Evolutionary conservation across 2,797 vertebrate species (phyloP), one percentile per base, ranked within the genome.

Genomic region (Cossypha polioptera): DNA sequence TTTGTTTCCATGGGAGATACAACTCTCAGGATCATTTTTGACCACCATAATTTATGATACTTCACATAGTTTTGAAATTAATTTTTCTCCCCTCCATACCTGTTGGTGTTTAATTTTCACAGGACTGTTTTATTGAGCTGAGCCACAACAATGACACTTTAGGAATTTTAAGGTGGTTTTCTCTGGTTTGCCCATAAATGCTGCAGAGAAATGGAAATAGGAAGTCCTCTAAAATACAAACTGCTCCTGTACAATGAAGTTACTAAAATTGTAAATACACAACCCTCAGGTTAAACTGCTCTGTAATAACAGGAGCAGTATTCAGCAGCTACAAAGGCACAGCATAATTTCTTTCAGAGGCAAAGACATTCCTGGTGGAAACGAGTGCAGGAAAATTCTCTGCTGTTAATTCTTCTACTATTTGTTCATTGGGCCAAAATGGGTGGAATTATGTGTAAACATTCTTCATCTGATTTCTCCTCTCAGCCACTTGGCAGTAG

Each of bases 201-300:
- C n/a, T 48, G 78, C 24, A 35, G 45, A 72, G 24, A 87, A 85
- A 89, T 58, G 65, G 50, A 80, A 96, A 79, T 53, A 36, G 42
- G 47, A 77, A 91, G 54, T 62, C 43, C 36, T 92, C 51, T 93
- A 95, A 92, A 91, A 93, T 50, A 69, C 13, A 80, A 75, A 90
- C 51, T 51, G 55, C 51, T 86, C 29, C 73, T 57, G 36, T 50
- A 71, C 63, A 96, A 88, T 59, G 76, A 90, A 91, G 78, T 90
- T 94, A 91, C 91, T 95, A 94, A 94, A 94, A 96, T 35, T 68
- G 87, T 25, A 63, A 62, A 45, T 91, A 31, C 78, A 85, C 68
- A 86, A 54, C 20, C 73, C 74, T 54, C 59, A 88, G 66, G 68
- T 94, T 91, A 88, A 96, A 92, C 82, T 95, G 67, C 63, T 96